Base-by-base conservation (phyloP, 2,797 vertebrate species). In the Helostoma temminkii region DNA sequence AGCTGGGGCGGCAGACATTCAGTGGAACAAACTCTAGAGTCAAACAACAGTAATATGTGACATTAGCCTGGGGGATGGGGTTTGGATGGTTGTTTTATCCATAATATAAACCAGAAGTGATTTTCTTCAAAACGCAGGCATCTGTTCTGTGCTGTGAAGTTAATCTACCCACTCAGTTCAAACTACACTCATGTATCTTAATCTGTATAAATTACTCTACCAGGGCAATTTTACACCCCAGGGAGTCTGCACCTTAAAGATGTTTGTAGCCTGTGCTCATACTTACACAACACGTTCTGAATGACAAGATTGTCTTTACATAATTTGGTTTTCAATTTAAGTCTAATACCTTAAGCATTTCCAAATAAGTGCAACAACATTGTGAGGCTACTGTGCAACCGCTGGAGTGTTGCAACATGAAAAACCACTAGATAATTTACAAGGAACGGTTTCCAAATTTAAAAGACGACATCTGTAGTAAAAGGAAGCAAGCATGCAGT, bases 361-460 rank as follows among this genome's bases (percentile, higher is more conserved):
- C 48, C 9, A 57, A 24, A 47, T 6, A 45, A 52, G 22, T 9
- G 9, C 6, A 12, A 11, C 37, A 9, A 30, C 21, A 24, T 12
- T 58, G 64, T 26, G 5, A 24, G 32, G 56, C 22, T 14, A 14
- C 9, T 58, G 1, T 66, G 67, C 61, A 74, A 76, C 47, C 4
- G 9, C 11, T 39, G 18, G 1, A 15, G 3, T n/a, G 25, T 58
- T 77, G 63, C 67, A 71, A 75, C 63, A 68, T 34, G 28, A 19
- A 18, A 67, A 67, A 52, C 65, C 67, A 2, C 57, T 0, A 37
- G 28, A 77, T 54, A 3, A 32, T 60, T 71, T 67, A 64, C 41
- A 36, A 32, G 42, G 75, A 76, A 88, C 24, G 7, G 45, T 26
- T 18, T 37, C 16, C 53, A 42, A 49, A 52, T 81, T 85, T 60